Evolutionary conservation across 2,797 vertebrate species (phyloP).

Genomic region (Sebastes nivosus): DNA sequence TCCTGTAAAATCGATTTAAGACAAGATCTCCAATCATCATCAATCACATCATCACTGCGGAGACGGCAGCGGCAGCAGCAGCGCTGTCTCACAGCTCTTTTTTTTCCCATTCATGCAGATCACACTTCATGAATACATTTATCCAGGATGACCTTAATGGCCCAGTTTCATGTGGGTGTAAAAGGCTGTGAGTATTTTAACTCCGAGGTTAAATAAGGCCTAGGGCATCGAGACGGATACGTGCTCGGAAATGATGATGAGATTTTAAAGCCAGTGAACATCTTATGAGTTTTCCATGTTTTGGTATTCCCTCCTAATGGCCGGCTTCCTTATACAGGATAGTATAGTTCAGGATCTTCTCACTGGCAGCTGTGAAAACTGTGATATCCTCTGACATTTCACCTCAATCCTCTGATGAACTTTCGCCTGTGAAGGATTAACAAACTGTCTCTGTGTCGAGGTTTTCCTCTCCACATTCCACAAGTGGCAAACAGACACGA

Average conservation of each 20-base stretch:
- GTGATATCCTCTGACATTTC: slow-evolving; percentile 55
- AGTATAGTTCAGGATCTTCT: slow-evolving; percentile 45
- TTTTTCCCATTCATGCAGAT: slow-evolving; percentile 66
- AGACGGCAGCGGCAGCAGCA: slow-evolving; percentile 31
- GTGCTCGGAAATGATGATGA: slow-evolving; percentile 54
- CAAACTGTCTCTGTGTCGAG: slow-evolving; percentile 5
- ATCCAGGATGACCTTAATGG: slow-evolving; percentile 73
- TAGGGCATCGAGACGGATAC: slow-evolving; percentile 55
- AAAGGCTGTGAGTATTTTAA: slow-evolving; percentile 69
- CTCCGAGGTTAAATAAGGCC: slow-evolving; percentile 73
- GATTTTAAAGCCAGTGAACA: slow-evolving; percentile 45
- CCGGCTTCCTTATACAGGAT: slow-evolving; percentile 60
- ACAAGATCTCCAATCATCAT: slow-evolving; percentile 71
- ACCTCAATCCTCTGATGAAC: slow-evolving; percentile 45
- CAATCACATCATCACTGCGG: slow-evolving; percentile 63
- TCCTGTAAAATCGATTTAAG: slow-evolving; percentile 73
- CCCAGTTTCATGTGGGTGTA: slow-evolving; percentile 65
- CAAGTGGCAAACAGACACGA: slow-evolving; percentile 28
- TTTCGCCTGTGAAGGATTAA: slow-evolving; percentile 25
- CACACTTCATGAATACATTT: slow-evolving; percentile 76
- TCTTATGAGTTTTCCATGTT: slow-evolving; percentile 66
- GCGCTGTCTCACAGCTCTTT: slow-evolving; percentile 35
- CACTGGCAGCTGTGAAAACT: slow-evolving; percentile 61
- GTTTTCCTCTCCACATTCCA: slow-evolving; percentile 33
- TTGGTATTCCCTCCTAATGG: slow-evolving; percentile 66